A percentile compares a stretch with the other conserved stretches of the same genome.
Conservation (phyloP, 1,140 invertebrate species). For the Trichomalopsis sarcophagae region DNA sequence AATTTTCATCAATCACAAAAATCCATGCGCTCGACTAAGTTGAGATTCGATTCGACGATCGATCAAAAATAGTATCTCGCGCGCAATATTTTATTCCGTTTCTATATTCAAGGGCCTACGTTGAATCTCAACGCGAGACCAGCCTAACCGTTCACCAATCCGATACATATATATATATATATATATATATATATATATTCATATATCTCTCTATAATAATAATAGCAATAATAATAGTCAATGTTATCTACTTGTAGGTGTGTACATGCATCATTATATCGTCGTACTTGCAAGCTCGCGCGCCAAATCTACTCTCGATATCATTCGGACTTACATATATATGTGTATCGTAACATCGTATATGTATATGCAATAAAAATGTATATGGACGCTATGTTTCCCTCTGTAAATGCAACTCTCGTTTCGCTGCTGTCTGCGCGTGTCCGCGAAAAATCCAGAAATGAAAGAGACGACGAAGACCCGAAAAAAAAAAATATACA, state of each 20-base stretch:
- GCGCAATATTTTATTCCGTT: not conserved
- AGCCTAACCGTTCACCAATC: too few relatives aligned
- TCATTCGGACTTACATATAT: conserved; percentile 7
- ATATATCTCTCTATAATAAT: too few relatives aligned
- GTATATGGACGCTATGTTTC: conserved; percentile 26
- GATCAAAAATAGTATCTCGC: not conserved
- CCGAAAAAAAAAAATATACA: not conserved
- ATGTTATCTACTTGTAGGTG: not conserved
- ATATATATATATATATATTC: too few relatives aligned
- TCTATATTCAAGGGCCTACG: not conserved
- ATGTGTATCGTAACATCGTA: not conserved
- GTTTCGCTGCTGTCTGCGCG: not conserved
- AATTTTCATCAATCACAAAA: not conserved
- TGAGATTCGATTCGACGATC: not conserved
- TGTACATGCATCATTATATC: not conserved
- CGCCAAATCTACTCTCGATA: conserved; percentile 1
- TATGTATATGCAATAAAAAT: conserved; percentile 18
- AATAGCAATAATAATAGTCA: too few relatives aligned
- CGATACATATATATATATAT: too few relatives aligned
- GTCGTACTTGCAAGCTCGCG: conserved; percentile 6
- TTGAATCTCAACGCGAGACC: not conserved
- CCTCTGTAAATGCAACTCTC: conserved; percentile 45
- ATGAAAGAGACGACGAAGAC: not conserved
- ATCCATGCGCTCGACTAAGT: not conserved
- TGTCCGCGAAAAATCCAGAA: not conserved